Conservation (phyloP, 2,797 vertebrate genomes). For the Perodicticus potto region DNA sequence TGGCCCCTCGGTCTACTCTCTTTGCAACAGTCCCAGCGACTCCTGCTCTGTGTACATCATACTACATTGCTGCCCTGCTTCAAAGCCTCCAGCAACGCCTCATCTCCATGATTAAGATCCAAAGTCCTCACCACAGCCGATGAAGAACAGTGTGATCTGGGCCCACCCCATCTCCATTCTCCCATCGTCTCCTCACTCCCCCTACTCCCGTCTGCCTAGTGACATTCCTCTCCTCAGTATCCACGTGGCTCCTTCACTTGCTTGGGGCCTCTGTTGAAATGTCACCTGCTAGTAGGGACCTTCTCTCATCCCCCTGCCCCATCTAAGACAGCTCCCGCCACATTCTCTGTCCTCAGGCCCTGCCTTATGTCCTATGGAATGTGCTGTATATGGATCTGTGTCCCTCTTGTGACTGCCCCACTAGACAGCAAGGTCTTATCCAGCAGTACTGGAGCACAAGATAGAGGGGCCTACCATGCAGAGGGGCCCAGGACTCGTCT, state of each 20-base stretch:
- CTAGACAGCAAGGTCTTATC: not conserved
- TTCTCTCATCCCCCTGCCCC: not conserved
- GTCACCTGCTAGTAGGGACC: not conserved
- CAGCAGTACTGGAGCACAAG: not conserved
- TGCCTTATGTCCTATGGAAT: not conserved
- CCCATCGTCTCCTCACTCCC: not conserved
- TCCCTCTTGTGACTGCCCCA: not conserved
- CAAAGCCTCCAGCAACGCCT: not conserved
- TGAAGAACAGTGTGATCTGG: not conserved
- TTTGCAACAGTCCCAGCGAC: no score
- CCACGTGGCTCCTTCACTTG: not conserved
- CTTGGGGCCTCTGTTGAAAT: not conserved
- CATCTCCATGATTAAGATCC: not conserved
- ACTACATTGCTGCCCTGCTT: not conserved
- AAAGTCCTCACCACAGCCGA: not conserved
- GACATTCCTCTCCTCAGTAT: not conserved
- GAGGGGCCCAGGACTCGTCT: not conserved
- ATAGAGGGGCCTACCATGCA: not conserved
- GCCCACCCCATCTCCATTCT: not conserved
- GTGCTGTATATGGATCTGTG: accelerated
- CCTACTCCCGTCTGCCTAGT: not conserved
- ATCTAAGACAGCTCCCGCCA: not conserved
- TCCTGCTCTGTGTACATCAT: not conserved
- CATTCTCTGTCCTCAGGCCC: not conserved
- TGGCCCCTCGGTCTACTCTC: not conserved